Evolutionary conservation across 1,140 invertebrate species (phyloP).

Genomic region (Atta texana): DNA sequence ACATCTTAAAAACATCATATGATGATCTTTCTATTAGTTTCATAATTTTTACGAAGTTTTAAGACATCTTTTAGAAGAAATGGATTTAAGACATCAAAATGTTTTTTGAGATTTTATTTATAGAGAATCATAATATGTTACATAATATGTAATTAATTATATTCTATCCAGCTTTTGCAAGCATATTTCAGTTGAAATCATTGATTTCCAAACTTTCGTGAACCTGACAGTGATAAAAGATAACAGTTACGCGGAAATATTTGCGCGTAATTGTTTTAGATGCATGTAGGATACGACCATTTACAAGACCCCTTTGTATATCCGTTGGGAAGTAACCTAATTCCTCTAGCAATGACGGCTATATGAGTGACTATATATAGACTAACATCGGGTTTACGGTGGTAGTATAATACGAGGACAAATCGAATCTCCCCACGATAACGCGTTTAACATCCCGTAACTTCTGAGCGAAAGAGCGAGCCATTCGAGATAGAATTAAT

Average conservation of each 20-base stretch:
- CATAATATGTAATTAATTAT: conserved; percentile 8
- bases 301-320: conserved; percentile 75
- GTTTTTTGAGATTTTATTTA: not conserved
- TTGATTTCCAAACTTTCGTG: not conserved
- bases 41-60: not conserved
- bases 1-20: not conserved
- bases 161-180: not conserved
- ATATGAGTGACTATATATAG: conserved; percentile 71
- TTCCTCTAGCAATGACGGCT: conserved; percentile 71
- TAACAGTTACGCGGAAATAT: conserved; percentile 30
- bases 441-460: conserved; percentile 34
- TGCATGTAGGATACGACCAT: conserved; percentile 70
- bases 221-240: not conserved
- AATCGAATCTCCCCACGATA: conserved; percentile 44
- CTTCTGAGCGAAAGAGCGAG: conserved; percentile 34
- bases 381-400: conserved; percentile 66
- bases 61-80: not conserved
- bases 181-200: not conserved
- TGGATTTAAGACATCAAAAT: not conserved
- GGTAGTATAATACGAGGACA: conserved; percentile 63
- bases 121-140: not conserved
- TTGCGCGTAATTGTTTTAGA: conserved; percentile 62
- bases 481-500: conserved; percentile 41
- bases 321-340: conserved; percentile 76
- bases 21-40: not conserved